A percentile compares a stretch with the other conserved stretches of the same genome.
These are phyloP conservation scores for Sitobion miscanthi DNA, from an alignment of 1,140 invertebrate species.

Conservation along the genomic window DNA sequence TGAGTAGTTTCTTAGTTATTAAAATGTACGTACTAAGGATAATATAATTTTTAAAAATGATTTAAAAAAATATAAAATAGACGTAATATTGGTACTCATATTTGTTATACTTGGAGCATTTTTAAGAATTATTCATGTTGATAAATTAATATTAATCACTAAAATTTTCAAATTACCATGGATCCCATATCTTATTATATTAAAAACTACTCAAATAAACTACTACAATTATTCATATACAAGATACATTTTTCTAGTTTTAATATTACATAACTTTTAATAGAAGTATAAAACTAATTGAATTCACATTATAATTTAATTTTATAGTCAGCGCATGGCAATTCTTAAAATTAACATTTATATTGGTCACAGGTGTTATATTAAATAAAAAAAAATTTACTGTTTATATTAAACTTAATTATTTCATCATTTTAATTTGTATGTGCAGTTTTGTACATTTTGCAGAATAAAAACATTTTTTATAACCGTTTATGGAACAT, in stretches of 20 bases:
- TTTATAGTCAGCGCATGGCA: background rate
- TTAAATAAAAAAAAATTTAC: background rate
- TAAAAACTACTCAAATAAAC: too few relatives aligned
- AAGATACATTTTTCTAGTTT: background rate
- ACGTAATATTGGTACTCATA: too few relatives aligned
- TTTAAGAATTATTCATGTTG: too few relatives aligned
- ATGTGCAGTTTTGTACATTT: background rate
- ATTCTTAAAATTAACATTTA: constrained; percentile 3
- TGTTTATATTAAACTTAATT: background rate
- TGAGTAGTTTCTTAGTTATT: too few relatives aligned
- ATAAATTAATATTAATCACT: too few relatives aligned
- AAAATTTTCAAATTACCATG: too few relatives aligned
- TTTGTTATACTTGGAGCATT: too few relatives aligned
- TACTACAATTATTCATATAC: too few relatives aligned
- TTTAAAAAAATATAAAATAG: too few relatives aligned
- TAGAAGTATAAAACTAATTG: background rate
- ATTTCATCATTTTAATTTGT: background rate
- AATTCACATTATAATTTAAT: background rate
- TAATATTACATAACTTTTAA: background rate
- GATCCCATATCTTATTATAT: too few relatives aligned
- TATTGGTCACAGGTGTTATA: background rate
- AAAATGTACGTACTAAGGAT: too few relatives aligned
- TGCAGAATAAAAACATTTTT: background rate
- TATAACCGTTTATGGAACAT: background rate
- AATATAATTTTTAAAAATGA: too few relatives aligned